phyloP scores from a whole-genome alignment of 2,113 vertebrate species.

The Grus americana region DNA sequence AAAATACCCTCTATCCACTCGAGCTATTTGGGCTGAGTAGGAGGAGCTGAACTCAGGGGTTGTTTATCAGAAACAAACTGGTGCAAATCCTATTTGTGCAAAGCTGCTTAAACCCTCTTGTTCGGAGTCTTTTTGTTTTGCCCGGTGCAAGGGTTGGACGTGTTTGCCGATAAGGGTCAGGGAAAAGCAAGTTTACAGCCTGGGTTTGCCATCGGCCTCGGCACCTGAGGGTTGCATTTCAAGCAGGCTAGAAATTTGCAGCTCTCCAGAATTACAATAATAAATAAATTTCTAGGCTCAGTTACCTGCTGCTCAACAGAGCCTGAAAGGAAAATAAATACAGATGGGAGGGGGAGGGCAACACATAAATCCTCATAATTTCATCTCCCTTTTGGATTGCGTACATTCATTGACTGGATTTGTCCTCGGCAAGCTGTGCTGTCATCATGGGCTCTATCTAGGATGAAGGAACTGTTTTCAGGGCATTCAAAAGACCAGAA shows the following conservation, averaged over 20 bases:
- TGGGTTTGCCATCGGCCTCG: background rate
- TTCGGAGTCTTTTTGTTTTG: rapidly evolving
- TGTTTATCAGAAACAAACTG: slow-evolving; percentile 3
- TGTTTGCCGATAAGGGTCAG: background rate
- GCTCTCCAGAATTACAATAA: background rate
- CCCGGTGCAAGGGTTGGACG: background rate
- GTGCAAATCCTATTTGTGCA: slow-evolving; percentile 43
- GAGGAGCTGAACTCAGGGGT: background rate
- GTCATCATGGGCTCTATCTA: background rate
- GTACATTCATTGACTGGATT: background rate
- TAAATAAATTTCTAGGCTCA: background rate
- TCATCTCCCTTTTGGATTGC: background rate
- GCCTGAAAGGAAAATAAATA: background rate
- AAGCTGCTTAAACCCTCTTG: slow-evolving; percentile 25
- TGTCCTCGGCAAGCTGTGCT: background rate
- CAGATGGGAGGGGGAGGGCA: background rate
- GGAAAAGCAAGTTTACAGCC: background rate
- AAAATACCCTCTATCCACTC: background rate
- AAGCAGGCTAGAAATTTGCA: background rate
- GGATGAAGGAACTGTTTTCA: background rate
- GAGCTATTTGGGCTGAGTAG: background rate
- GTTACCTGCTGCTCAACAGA: background rate
- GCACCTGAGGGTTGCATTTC: background rate
- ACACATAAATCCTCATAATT: background rate
- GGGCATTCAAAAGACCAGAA: background rate